Conservation (phyloP, 2,888 invertebrate species). For the Phengaris arion region DNA sequence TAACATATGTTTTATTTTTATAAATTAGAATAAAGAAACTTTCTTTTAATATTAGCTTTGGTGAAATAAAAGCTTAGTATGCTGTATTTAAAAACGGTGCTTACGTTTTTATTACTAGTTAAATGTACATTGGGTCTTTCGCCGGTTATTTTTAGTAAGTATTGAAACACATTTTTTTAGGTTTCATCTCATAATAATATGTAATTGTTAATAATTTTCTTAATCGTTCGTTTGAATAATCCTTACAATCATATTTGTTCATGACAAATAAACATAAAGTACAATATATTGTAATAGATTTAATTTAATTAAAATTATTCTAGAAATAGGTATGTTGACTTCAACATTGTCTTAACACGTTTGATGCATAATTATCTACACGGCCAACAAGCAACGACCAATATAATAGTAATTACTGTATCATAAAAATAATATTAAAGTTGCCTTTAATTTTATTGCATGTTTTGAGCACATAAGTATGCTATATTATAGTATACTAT, state of each 20-base stretch:
- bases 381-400: neutral
- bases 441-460: no score
- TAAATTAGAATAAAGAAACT: neutral
- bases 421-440: neutral
- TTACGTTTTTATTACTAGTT: constrained; percentile 50
- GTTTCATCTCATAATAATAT: constrained; percentile 19
- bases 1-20: neutral
- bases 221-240: neutral
- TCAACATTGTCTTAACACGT: neutral
- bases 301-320: neutral
- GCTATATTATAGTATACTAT: no score
- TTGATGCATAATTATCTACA: neutral
- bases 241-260: neutral
- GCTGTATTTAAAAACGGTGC: constrained; percentile 49
- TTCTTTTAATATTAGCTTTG: neutral
- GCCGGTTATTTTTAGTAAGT: constrained; percentile 73
- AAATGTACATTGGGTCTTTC: constrained; percentile 64
- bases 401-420: neutral
- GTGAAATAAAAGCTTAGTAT: constrained; percentile 41
- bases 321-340: neutral
- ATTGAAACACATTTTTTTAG: constrained; percentile 36
- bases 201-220: neutral
- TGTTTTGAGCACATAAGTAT: no score
- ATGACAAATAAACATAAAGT: neutral
- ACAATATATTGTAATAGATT: no score